Evolutionary conservation across 2,888 invertebrate genomes (phyloP).

Genomic region (Dolichomitus sp.): DNA sequence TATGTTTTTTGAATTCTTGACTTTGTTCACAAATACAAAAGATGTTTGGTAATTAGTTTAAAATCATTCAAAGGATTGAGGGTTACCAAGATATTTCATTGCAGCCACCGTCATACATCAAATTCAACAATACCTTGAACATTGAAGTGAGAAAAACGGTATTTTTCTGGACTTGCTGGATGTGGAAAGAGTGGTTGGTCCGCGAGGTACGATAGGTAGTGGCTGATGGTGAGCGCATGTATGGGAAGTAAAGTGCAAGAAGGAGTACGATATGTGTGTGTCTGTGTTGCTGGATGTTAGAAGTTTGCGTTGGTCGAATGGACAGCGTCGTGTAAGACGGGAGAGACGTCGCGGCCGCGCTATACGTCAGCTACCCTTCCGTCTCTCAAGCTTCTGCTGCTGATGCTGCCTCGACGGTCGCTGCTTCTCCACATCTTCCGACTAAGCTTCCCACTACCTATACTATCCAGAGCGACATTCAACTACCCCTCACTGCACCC

Average conservation of each 20-base stretch:
- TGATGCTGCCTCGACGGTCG: slow-evolving; percentile 57
- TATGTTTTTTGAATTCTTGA: neutral
- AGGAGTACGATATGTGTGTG: neutral
- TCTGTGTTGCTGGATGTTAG: slow-evolving; percentile 15
- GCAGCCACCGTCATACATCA: neutral
- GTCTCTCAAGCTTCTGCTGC: slow-evolving; percentile 63
- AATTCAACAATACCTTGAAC: neutral
- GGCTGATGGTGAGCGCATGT: neutral
- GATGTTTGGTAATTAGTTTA: neutral
- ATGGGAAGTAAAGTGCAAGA: neutral
- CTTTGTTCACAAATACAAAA: neutral
- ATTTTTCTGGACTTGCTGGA: neutral
- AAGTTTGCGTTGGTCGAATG: slow-evolving; percentile 68
- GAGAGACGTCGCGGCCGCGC: slow-evolving; percentile 73
- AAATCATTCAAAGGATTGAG: neutral
- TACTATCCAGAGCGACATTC: slow-evolving; percentile 42
- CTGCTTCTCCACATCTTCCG: slow-evolving; percentile 34
- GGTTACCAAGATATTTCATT: neutral
- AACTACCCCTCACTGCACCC: slow-evolving; percentile 64
- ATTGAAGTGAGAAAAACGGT: neutral
- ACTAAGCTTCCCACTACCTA: slow-evolving; percentile 17
- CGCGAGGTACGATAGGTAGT: neutral
- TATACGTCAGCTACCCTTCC: slow-evolving; percentile 75
- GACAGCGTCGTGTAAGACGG: slow-evolving; percentile 77
- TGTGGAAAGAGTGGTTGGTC: neutral